These are phyloP conservation scores for Ecliptopera silaceata DNA, from an alignment of 2,888 invertebrate genomes.

Conservation along the genomic window DNA sequence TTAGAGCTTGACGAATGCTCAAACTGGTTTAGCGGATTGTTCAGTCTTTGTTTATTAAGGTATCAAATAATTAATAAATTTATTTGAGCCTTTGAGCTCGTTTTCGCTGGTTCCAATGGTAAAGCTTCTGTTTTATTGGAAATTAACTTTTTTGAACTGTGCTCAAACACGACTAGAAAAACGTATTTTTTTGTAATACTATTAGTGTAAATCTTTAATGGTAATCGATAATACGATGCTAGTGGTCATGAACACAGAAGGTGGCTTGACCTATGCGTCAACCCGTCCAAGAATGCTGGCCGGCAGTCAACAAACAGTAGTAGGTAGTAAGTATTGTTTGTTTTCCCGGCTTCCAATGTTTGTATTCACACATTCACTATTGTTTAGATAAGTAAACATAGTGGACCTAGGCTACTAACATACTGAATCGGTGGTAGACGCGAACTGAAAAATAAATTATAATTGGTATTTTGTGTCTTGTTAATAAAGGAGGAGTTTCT, in stretches of 20 bases:
- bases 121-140: no score
- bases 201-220: neutral
- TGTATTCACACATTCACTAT: conserved; percentile 31
- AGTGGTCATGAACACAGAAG: conserved; percentile 2
- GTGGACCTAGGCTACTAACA: conserved; percentile 16
- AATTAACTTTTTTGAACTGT: no score
- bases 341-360: conserved; percentile 17
- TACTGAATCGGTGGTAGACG: neutral
- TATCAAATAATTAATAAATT: no score
- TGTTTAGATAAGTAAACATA: conserved; percentile 26
- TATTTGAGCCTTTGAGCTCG: no score
- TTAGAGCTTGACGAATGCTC: no score
- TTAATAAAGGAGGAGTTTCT: no score
- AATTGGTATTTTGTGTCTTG: no score
- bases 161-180: no score
- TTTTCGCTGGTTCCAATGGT: no score
- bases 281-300: conserved; percentile 30
- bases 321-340: conserved; percentile 21
- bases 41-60: no score
- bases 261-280: conserved; percentile 26
- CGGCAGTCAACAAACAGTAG: conserved; percentile 17
- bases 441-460: neutral
- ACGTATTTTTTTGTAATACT: no score
- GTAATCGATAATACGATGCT: neutral
- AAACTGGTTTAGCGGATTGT: no score